Base-by-base conservation (phyloP, 1,140 invertebrate species). In the Papilio polytes region DNA sequence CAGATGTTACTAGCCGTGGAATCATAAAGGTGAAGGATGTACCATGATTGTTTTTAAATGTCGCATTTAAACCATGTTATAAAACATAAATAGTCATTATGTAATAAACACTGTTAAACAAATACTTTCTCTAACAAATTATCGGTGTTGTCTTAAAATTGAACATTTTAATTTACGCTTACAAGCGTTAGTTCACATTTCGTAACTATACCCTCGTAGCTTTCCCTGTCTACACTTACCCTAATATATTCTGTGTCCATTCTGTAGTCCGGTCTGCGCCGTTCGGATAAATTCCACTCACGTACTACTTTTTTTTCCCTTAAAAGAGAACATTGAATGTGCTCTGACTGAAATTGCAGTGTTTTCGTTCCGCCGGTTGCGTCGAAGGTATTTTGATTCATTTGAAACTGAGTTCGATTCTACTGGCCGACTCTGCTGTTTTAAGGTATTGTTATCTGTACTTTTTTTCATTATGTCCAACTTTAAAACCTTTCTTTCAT, bases 271-370 rank as follows among this genome's bases (percentile, higher is more conserved):
- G 83, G 84, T 82, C 82, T 80, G 80, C 80, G 56, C 80, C 66
- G 70, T 22, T 70, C 78, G 74, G 73, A 73, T 72, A 82, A 80
- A 92, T 92, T 91, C 91, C 51, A 74, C 84, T 87, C 91, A 92
- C 92, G 92, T 92, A 77, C 70, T 78, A 73, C 63, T 81, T 82
- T 85, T 88, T 89, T 88, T 85, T 88, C 90, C 92, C 90, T 91
- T 90, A 86, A 88, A 88, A 88, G 87, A 83, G 83, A 86, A 84
- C 85, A 82, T 84, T 85, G 92, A 87, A 91, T 92, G 90, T 89
- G 90, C 88, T 73, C 86, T 80, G 91, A 92, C 90, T 92, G 83
- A 93, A 93, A 94, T 92, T 92, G 91, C 88, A 92, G 91, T 92
- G 88, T 92, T 92, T 92, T 90, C 85, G 77, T 78, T 78, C 56